Evolutionary conservation across 2,888 invertebrate genomes (phyloP).

Genomic region (Caenorhabditis sp.): DNA sequence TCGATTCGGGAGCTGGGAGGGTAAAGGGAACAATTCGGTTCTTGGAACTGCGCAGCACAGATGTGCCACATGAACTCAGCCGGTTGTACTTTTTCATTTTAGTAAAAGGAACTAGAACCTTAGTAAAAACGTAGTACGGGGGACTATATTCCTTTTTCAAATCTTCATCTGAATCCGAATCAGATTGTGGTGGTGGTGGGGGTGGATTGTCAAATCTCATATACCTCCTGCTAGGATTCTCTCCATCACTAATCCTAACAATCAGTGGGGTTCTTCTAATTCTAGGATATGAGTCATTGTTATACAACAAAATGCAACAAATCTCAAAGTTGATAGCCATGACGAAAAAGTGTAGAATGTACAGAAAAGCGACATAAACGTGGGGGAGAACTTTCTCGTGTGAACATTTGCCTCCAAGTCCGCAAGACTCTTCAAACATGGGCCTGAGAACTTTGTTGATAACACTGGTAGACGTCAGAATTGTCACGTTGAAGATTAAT

Average conservation of each 20-base stretch:
- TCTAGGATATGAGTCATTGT: background rate
- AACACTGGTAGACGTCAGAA: background rate
- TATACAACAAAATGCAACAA: background rate
- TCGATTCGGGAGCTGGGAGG: background rate
- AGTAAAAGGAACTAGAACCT: background rate
- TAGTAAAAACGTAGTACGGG: background rate
- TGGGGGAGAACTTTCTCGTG: constrained; percentile 6
- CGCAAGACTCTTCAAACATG: constrained; percentile 13
- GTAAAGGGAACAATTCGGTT: background rate
- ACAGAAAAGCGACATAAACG: constrained; percentile 11
- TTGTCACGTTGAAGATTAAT: constrained; percentile 16
- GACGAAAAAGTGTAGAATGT: constrained; percentile 4
- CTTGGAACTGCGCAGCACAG: background rate
- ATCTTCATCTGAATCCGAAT: background rate
- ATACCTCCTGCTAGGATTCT: background rate
- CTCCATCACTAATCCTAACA: background rate
- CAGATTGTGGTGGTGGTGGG: background rate
- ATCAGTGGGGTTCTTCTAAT: background rate
- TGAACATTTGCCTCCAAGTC: constrained; percentile 13
- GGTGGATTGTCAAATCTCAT: background rate
- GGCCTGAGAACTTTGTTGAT: constrained; percentile 9
- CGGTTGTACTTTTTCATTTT: background rate
- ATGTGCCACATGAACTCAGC: background rate
- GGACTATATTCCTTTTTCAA: background rate
- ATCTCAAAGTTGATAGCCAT: constrained; percentile 22